These are phyloP conservation scores for Exocentrus adspersus DNA, from an alignment of 2,888 invertebrate genomes.

Conservation along the genomic window DNA sequence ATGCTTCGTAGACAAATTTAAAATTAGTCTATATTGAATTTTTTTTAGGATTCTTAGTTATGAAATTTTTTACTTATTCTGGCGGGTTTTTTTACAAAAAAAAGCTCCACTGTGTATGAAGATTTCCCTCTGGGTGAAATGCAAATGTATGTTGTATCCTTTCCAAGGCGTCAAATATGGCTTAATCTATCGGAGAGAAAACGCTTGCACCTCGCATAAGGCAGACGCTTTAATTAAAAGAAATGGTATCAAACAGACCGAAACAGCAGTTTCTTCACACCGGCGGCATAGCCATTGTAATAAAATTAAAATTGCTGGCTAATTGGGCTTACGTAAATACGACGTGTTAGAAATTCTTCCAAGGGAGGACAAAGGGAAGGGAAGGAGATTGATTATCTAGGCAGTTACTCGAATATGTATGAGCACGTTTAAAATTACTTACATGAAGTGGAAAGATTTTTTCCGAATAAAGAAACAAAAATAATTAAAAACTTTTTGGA, in stretches of 20 bases:
- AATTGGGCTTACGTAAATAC: slow-evolving; percentile 47
- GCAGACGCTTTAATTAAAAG: slow-evolving; percentile 51
- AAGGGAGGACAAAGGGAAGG: background rate
- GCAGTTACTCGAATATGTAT: no score
- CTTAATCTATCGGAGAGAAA: slow-evolving; percentile 43
- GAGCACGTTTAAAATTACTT: no score
- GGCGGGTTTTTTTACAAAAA: no score
- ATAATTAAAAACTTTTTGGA: no score
- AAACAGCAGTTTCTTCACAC: slow-evolving; percentile 48
- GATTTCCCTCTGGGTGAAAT: slow-evolving; percentile 25
- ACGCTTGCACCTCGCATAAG: slow-evolving; percentile 45
- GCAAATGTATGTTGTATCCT: slow-evolving; percentile 32
- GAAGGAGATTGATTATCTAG: no score
- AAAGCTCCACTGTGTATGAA: no score
- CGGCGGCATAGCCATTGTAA: slow-evolving; percentile 47
- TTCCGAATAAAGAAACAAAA: no score
- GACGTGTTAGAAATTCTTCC: slow-evolving; percentile 35
- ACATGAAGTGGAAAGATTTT: no score
- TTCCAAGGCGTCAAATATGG: slow-evolving; percentile 42
- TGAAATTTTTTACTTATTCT: no score
- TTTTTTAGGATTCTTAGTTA: no score
- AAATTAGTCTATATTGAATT: no score
- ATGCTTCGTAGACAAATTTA: no score
- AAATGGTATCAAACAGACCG: slow-evolving; percentile 47
- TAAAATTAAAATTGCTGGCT: slow-evolving; percentile 52